Evolutionary conservation across 2,113 vertebrate species (phyloP), one percentile per base, ranked within the genome.

Genomic region (Dicentrarchus labrax): DNA sequence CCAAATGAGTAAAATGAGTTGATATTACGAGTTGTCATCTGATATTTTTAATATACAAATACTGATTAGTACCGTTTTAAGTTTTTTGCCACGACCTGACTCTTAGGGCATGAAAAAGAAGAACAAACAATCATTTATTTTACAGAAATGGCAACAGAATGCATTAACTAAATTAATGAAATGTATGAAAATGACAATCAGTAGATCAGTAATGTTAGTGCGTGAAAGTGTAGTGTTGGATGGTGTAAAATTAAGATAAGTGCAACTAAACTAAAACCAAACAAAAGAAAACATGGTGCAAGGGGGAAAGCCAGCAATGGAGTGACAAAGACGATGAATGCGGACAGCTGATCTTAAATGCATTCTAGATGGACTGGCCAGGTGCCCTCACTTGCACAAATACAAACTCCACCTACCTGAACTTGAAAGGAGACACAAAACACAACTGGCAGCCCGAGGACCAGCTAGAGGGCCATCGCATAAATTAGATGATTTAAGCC

Each of bases 1-100:
- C 41, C 30, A 39, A 61, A 75, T 17, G 3, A 69, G 47, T 39
- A 66, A 15, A 50, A 71, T 19, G 7, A 53, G 15, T 74, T 54
- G 8, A 43, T 57, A 48, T 22, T 43, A 6, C 22, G 12, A 0
- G 0, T 39, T 15, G n/a, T 53, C 56, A 71, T 39, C 6, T 50
- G n/a, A 59, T 74, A 15, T n/a, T 57, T 19, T 72, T 79, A 24
- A 41, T 39, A 30, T 7, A 77, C 36, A 50, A 36, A 57, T 11
- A 60, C 67, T 67, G 24, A 73, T 21, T 21, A 38, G 16, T 48
- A 48, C 24, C 22, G 8, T 39, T 45, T 74, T 75, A 60, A 48
- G 38, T 50, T 50, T 17, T 15, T 45, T 47, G 45, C 12, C 45
- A 47, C 12, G 13, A 47, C 13, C 45, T 47, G 3, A 10, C 45